Evolutionary conservation across 1,140 invertebrate genomes (phyloP).

Genomic region (Nasonia longicornis): DNA sequence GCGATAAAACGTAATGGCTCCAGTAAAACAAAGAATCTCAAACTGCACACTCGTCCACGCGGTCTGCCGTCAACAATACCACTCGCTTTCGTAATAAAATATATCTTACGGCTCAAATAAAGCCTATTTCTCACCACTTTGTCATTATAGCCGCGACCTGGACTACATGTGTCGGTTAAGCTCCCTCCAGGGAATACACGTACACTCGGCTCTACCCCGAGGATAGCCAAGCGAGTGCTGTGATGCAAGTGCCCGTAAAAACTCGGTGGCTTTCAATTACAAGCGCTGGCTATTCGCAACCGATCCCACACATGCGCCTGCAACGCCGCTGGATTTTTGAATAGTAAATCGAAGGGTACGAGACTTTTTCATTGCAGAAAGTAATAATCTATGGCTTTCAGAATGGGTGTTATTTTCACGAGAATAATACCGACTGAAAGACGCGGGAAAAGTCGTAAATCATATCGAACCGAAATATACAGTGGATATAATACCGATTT

Average conservation of each 20-base stretch:
- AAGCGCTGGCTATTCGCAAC: background rate
- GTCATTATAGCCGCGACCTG: background rate
- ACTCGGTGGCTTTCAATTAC: background rate
- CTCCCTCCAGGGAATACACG: background rate
- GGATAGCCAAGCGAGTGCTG: background rate
- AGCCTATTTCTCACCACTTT: slow-evolving; percentile 1
- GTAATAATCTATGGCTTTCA: too few species aligned
- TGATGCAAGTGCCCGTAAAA: background rate
- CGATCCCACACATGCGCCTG: background rate
- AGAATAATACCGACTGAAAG: too few species aligned
- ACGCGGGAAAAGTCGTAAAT: too few species aligned
- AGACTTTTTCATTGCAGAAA: too few species aligned
- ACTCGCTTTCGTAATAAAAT: background rate
- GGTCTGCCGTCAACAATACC: background rate
- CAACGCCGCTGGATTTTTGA: too few species aligned
- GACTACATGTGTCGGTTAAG: background rate
- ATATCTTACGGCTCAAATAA: background rate
- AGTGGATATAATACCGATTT: too few species aligned
- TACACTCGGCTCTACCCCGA: background rate
- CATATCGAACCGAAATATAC: too few species aligned
- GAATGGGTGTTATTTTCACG: too few species aligned
- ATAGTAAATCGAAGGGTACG: too few species aligned
- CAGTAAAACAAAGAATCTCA: slow-evolving; percentile 1
- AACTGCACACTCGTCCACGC: background rate
- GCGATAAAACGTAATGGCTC: background rate